Conservation (phyloP, 2,797 vertebrate species). For the Rhinophrynus dorsalis region DNA sequence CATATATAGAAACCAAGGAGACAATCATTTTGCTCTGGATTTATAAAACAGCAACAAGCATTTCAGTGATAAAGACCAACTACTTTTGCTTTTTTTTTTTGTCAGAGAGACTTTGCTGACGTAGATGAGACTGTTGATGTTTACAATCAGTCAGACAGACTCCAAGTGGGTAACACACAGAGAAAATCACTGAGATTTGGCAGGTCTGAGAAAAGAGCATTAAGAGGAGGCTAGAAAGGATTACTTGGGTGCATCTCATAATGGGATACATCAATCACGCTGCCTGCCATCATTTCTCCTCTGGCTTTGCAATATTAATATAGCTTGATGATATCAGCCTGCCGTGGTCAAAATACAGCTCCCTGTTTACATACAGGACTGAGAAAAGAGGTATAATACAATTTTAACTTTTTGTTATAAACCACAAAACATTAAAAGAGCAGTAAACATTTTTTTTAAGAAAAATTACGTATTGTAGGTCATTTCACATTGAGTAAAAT, state of each 20-base stretch:
- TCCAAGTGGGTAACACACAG: not conserved
- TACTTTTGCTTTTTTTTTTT: too few species aligned
- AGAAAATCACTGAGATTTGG: conserved; percentile 14
- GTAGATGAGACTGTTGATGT: not conserved
- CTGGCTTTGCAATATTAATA: not conserved
- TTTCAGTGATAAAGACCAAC: too few species aligned
- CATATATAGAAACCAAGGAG: too few species aligned
- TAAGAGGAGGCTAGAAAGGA: conserved; percentile 23
- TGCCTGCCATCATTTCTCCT: not conserved
- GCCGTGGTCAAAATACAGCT: not conserved
- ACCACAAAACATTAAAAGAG: too few species aligned
- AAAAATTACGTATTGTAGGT: too few species aligned
- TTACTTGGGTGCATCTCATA: conserved; percentile 15
- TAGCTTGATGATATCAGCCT: not conserved
- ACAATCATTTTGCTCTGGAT: too few species aligned
- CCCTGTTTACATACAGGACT: not conserved
- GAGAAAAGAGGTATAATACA: too few species aligned
- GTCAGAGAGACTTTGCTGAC: not conserved
- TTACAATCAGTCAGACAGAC: not conserved
- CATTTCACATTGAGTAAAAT: too few species aligned
- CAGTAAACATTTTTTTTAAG: too few species aligned
- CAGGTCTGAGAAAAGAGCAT: conserved; percentile 22
- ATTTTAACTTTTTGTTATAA: too few species aligned
- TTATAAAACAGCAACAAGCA: too few species aligned
- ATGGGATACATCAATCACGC: conserved; percentile 38